Evolutionary conservation across 2,797 vertebrate species (phyloP).

Genomic region (Smutsia temminckii): DNA sequence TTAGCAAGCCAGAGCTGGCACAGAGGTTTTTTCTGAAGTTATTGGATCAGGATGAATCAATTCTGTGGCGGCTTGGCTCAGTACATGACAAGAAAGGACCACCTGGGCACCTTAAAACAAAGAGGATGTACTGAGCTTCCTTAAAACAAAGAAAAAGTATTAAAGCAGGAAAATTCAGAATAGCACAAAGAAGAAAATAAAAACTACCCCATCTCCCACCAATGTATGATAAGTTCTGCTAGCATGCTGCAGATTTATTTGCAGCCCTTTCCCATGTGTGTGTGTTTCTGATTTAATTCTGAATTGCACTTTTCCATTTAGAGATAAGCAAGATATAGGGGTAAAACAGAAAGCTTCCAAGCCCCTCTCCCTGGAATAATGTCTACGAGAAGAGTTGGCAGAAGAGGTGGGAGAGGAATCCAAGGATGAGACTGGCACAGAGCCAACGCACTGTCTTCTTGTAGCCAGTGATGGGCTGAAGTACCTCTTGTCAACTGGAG

Average conservation of each 20-base stretch:
- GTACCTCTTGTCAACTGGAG: neutral
- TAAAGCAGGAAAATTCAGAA: slow-evolving; percentile 24
- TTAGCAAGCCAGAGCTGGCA: neutral
- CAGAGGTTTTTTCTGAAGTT: neutral
- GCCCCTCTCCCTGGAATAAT: neutral
- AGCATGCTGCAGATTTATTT: neutral
- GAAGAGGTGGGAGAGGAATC: neutral
- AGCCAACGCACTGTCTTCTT: neutral
- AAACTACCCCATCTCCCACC: neutral
- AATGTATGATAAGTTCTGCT: neutral
- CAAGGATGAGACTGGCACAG: neutral
- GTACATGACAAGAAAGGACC: neutral
- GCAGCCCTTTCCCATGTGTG: neutral
- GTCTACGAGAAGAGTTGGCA: neutral
- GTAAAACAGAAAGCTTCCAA: neutral
- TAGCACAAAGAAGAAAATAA: neutral
- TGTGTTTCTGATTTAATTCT: neutral
- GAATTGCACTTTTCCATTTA: neutral
- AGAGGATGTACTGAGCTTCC: neutral
- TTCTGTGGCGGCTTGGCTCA: neutral
- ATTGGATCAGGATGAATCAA: neutral
- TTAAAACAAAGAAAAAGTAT: neutral
- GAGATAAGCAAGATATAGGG: neutral
- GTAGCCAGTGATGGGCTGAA: neutral
- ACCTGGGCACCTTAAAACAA: neutral